A percentile compares a stretch with the other conserved stretches of the same genome.
phyloP scores from a whole-genome alignment of 2,113 vertebrate species.

The Eclectus roratus region DNA sequence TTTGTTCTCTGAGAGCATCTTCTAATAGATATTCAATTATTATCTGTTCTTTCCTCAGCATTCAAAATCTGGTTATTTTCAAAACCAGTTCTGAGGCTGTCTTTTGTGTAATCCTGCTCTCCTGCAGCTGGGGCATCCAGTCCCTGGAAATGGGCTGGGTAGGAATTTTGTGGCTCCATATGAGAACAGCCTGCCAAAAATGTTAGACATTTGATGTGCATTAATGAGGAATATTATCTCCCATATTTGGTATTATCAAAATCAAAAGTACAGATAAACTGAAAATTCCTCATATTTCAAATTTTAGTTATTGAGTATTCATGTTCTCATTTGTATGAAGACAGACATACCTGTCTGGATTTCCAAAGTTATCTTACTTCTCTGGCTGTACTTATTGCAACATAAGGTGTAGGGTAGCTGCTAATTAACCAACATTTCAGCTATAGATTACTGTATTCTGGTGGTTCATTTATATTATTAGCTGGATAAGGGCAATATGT shows the following conservation, averaged over 20 bases:
- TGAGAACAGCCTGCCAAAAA: not conserved
- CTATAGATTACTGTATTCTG: not conserved
- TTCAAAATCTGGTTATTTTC: not conserved
- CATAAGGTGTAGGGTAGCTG: not conserved
- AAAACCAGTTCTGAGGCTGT: not conserved
- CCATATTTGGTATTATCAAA: not conserved
- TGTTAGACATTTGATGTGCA: accelerated
- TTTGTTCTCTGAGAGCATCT: not conserved
- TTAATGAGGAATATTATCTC: not conserved
- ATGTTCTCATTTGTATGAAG: not conserved
- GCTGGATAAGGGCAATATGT: not conserved
- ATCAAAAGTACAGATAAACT: not conserved
- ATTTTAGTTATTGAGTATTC: not conserved
- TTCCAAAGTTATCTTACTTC: not conserved
- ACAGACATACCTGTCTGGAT: not conserved
- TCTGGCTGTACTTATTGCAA: not conserved
- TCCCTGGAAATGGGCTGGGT: not conserved
- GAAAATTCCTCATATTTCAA: not conserved
- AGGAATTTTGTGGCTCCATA: not conserved
- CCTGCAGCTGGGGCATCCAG: not conserved
- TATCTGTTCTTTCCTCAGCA: not conserved
- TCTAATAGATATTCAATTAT: not conserved
- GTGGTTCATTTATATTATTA: not conserved
- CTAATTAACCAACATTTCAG: not conserved
- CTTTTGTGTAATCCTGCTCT: not conserved